Evolutionary conservation across 1,140 invertebrate species (phyloP), one percentile per base, ranked within the genome.

Genomic region (roundworm (Caenorhabditis elegans)): DNA sequence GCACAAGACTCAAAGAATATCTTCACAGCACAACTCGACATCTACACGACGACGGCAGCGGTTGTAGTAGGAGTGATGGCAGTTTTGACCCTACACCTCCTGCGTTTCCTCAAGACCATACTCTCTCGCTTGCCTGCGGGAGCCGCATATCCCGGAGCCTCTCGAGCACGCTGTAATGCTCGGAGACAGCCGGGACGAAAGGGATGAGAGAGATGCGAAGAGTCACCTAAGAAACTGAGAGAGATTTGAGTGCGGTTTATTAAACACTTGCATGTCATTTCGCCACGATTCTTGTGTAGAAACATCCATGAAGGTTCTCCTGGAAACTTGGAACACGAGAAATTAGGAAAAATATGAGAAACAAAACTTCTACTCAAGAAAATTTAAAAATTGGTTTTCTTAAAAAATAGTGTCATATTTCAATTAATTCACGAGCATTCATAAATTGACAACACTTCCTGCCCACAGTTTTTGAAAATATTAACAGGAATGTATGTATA

Each of bases 81-180:
- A n/a, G 26, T 70, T 70, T n/a, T 70, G 60, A 70, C 60, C 60
- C 60, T 39, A n/a, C n/a, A n/a, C 6, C 28, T 24, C n/a, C 60
- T 70, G 60, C 34, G 34, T 70, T 34, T 70, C 60, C 8, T 24
- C 6, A 13, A 19, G 8, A 43, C 10, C 19, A 13, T 31, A 43
- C 60, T 39, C 60, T 70, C 60, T 39, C n/a, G 10, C 17, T n/a
- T n/a, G n/a, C n/a, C n/a, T 24, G 28, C 60, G 60, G 60, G 60
- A 70, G 60, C 60, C 60, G 8, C 60, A 70, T 34, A 70, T 70
- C 60, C 60, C 34, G 26, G n/a, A 19, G 60, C n/a, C 34, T 70
- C 60, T 70, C 60, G 60, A 70, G 60, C 34, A 13, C 60, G 60
- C 60, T 70, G 60, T 70, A 70, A 70, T 39, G 60, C 60, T 22